Conservation (phyloP, 1,140 invertebrate species). For the Hirudo medicinalis region DNA sequence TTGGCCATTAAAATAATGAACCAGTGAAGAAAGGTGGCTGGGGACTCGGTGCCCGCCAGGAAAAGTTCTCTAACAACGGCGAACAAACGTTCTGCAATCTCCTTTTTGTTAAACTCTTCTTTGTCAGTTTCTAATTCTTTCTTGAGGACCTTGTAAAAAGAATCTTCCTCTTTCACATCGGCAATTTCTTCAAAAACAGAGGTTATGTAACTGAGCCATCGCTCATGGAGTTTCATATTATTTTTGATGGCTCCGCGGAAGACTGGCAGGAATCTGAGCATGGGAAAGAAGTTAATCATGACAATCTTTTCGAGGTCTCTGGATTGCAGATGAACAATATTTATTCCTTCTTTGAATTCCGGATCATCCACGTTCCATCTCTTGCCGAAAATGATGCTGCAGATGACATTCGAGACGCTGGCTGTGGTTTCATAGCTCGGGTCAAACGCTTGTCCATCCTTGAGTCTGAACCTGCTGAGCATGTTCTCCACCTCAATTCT, state of each 20-base stretch:
- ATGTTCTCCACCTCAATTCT: slow-evolving; percentile 26
- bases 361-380: neutral
- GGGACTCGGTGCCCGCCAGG: slow-evolving; percentile 76
- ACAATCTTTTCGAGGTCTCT: neutral
- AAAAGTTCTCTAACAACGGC: slow-evolving; percentile 53
- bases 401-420: slow-evolving; percentile 7
- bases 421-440: neutral
- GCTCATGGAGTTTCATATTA: neutral
- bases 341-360: neutral
- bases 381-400: neutral
- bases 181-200: neutral
- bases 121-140: neutral
- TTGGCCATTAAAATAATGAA: neutral
- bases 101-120: neutral
- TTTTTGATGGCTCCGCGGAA: neutral
- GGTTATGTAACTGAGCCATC: neutral
- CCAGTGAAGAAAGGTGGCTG: slow-evolving; percentile 55
- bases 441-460: neutral
- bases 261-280: neutral
- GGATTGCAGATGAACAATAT: neutral
- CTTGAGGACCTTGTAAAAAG: neutral
- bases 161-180: neutral
- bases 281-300: slow-evolving; percentile 12
- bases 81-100: neutral
- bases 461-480: slow-evolving; percentile 12